Evolutionary conservation across 2,888 invertebrate genomes (phyloP).

Genomic region (Scelioninae gen. 1): DNA sequence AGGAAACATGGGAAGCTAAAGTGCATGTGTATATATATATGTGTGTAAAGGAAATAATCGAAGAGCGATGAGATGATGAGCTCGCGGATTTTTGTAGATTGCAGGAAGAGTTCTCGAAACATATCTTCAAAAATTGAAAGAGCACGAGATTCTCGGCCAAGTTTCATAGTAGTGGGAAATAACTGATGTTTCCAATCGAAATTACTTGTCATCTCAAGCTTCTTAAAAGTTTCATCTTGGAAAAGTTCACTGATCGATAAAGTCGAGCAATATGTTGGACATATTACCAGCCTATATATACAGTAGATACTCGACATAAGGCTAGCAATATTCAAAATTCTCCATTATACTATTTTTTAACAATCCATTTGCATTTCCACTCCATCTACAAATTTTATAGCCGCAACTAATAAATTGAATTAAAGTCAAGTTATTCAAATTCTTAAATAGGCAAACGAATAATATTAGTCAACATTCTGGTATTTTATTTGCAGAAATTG

Average conservation of each 20-base stretch:
- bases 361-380: background rate
- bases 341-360: background rate
- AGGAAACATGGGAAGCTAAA: background rate
- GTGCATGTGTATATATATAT: background rate
- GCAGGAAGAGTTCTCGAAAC: conserved; percentile 50
- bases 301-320: conserved; percentile 20
- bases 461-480: too few species aligned
- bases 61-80: conserved; percentile 50
- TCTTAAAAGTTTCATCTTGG: conserved; percentile 55
- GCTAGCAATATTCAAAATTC: conserved; percentile 18
- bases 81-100: conserved; percentile 55
- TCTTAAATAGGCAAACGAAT: too few species aligned
- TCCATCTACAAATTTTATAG: too few species aligned
- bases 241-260: conserved; percentile 55
- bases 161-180: conserved; percentile 59
- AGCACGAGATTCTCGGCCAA: conserved; percentile 23
- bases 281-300: conserved; percentile 17
- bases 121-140: conserved; percentile 51
- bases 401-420: too few species aligned
- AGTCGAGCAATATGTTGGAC: conserved; percentile 44
- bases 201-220: conserved; percentile 61
- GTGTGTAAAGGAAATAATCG: conserved; percentile 34
- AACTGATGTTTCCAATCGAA: conserved; percentile 64
- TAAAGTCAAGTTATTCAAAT: too few species aligned
- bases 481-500: too few species aligned